Conservation (phyloP, 2,888 invertebrate species). For the Drosophila flavopinicola region DNA sequence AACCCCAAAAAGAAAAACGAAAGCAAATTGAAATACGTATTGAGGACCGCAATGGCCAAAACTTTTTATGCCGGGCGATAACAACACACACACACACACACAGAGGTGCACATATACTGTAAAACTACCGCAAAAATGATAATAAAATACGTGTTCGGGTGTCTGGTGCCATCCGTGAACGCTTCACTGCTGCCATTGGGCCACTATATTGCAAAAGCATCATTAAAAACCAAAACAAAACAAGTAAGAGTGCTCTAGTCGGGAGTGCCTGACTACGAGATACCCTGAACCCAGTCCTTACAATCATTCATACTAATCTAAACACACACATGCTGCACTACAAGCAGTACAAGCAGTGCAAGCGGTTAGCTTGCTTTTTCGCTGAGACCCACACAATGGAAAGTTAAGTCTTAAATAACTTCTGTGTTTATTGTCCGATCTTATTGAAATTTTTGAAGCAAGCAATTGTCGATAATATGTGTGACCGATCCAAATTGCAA, state of each 20-base stretch:
- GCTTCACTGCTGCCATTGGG: conserved; percentile 29
- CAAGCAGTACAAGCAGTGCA: no score
- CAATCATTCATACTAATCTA: no score
- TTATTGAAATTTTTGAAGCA: no score
- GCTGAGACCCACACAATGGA: no score
- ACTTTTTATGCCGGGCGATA: conserved; percentile 29
- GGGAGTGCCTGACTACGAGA: background rate
- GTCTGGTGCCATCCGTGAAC: conserved; percentile 9
- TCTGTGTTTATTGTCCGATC: no score
- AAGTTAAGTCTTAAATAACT: no score
- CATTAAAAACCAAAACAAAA: conserved; percentile 35
- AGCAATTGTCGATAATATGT: no score
- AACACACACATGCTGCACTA: no score
- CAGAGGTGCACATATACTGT: conserved; percentile 2
- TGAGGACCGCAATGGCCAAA: conserved; percentile 27
- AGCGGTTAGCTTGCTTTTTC: no score
- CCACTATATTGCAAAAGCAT: conserved; percentile 25
- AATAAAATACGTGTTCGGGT: conserved; percentile 54
- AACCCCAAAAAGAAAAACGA: background rate
- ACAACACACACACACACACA: conserved; percentile 8
- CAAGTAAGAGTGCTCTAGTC: background rate
- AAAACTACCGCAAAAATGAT: conserved; percentile 62
- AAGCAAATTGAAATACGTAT: conserved; percentile 38
- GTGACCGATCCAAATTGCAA: no score
- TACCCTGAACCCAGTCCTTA: no score